Conservation (phyloP, 2,888 invertebrate species). For the Agrotis puta region DNA sequence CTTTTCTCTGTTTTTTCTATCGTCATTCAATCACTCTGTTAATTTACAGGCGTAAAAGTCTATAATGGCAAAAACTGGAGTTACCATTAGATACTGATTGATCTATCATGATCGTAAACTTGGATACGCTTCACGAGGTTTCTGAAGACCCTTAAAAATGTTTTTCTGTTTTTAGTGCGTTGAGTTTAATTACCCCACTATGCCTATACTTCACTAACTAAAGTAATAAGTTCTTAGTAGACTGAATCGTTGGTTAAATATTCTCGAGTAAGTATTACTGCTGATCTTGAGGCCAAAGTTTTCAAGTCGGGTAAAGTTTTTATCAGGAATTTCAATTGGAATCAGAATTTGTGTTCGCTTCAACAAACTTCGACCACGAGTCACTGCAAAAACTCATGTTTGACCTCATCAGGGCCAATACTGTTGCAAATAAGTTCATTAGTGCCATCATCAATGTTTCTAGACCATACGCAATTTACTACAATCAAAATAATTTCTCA, state of each 20-base stretch:
- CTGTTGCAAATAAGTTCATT: too few species aligned
- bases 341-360: too few species aligned
- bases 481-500: conserved; percentile 11
- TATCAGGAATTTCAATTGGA: too few species aligned
- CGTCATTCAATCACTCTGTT: conserved; percentile 43
- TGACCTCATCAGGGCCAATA: too few species aligned
- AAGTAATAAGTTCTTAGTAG: background rate
- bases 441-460: background rate
- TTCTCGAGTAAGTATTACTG: too few species aligned
- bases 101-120: conserved; percentile 40
- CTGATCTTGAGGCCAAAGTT: too few species aligned
- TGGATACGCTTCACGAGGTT: conserved; percentile 24
- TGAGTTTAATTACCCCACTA: background rate
- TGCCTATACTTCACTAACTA: background rate
- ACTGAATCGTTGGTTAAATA: too few species aligned
- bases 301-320: too few species aligned
- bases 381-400: too few species aligned
- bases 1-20: conserved; percentile 37
- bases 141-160: conserved; percentile 10
- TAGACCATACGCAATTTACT: background rate
- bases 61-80: conserved; percentile 39
- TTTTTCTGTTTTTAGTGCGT: background rate
- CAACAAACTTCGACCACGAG: too few species aligned
- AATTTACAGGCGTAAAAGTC: conserved; percentile 46
- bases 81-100: conserved; percentile 38